Base-by-base conservation (phyloP, 2,888 invertebrate species). In the Rhyacophila evoluta region DNA sequence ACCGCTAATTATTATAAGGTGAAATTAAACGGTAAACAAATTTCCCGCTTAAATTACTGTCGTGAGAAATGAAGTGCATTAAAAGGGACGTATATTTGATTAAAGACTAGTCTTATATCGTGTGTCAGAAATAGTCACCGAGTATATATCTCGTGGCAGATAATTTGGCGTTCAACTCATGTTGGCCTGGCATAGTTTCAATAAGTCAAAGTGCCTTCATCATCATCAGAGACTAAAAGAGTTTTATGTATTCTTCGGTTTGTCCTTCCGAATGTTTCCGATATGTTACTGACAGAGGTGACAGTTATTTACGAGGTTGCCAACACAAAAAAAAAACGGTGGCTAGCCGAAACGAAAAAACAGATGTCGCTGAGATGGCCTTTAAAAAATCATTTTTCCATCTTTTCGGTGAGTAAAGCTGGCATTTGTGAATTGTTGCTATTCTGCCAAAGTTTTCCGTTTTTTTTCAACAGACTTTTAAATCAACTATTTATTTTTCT, bases 141-240 rank as follows among this genome's bases (percentile, higher is more conserved):
- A 19, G 25, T 19, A 12, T 55, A 10, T 19, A 12, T 55, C 19
- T 55, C 15, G 19, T 25, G 19, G 19, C 55, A n/a, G 15, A 15
- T 41, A 55, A 19, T 25, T 55, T 55, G 55, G 55, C 55, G 55
- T 55, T 25, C 55, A 12, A 55, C 55, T 55, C 19, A 19, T 55
- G 55, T 55, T 19, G 55, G 15, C 55, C 19, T 55, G 55, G 55
- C 55, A 55, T 3, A 55, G 55, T 55, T 55, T 55, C 55, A 55
- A 55, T 19, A 55, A 55, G 55, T 19, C 55, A 19, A 55, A 55
- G 25, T 12, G 15, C 25, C 25, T 8, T 33, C 29, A 33, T 33
- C 55, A 25, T 55, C 55, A 55, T 55, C 55, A 55, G 55, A 25
- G 6, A 19, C 29, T 33, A 33, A 19, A 55, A 4, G 0, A 55